Evolutionary conservation across 2,888 invertebrate species (phyloP), one percentile per base, ranked within the genome.

Genomic region (Macaria liturata): DNA sequence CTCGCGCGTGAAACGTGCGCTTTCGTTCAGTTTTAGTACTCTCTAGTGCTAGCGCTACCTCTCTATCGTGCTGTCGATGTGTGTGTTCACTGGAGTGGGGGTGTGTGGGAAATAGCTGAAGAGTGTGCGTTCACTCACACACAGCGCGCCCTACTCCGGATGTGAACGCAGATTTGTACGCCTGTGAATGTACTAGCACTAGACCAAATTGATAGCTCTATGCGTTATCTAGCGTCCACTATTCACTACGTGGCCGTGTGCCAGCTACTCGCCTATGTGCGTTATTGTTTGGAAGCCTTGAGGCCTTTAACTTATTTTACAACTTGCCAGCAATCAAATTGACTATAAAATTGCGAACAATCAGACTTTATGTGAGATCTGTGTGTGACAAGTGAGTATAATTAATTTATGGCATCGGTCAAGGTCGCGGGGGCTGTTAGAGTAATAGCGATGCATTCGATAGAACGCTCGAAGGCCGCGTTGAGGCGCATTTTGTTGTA

Each of bases 81-180:
- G 69, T 75, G 71, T 66, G 74, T 70, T 69, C 68, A 53, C 45
- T 68, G 66, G 69, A 77, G 78, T 69, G 73, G 75, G 74, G 76
- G 70, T 68, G 78, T 74, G 81, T 78, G 80, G 77, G 81, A 82
- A 84, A 81, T 71, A 65, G 69, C 49, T 64, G 54, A 64, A 62
- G 57, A 68, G 84, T 83, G 81, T 84, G 83, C 67, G 81, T 74
- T 64, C 74, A 61, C 81, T 83, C 83, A 83, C 76, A 66, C 63
- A 60, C 69, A 65, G 69, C 66, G 60, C 54, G 84, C 87, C 86
- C 86, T 85, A 83, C 86, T 91, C 88, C 88, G 91, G 91, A 91
- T 90, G 86, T 83, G 79, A 85, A 77, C 85, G 80, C 86, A 86
- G 88, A 88, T 87, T 89, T 83, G 82, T 83, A 79, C 71, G 82